Evolutionary conservation across 2,113 vertebrate genomes (phyloP), one percentile per base, ranked within the genome.

Genomic region (Onychorhynchus coronatus): DNA sequence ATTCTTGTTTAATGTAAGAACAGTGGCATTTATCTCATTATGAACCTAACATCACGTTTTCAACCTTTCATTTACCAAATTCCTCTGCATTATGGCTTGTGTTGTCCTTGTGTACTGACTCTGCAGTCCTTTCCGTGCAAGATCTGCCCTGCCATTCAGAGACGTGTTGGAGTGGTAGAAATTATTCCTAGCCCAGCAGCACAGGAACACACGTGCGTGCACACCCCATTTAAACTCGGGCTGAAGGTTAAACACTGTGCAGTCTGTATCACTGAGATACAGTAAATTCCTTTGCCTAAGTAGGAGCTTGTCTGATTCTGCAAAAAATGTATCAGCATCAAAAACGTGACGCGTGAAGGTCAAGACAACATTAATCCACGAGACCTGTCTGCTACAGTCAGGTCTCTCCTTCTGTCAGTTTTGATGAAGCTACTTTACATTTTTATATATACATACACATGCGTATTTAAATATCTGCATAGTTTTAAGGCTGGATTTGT

Each of bases 181-280:
- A 87, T 91, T 15, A 35, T 13, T 65, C 37, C 17, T 10, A 71
- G 35, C 42, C 66, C 47, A 76, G 93, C 47, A 92, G 67, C 2
- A 11, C 88, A 44, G 85, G 66, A 86, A 67, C 46, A 70, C 56
- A 19, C 0, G 0, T 81, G 72, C 10, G 2, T 37, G 13, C 30
- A 39, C 72, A 52, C 35, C 39, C 76, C 46, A 3, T 47, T 91
- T 58, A 61, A 59, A 77, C 35, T 25, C 2, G 6, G 86, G 55
- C 67, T 85, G 77, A 61, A 95, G 81, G 86, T 88, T 90, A 94
- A 95, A 77, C 1, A 5, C 87, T 63, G 2, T 2, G 22, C 63
- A 55, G 63, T 37, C 93, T 97, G 95, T 71, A 74, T 63, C 75
- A 30, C 53, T 52, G 78, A 94, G 78, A 95, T 94, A 95, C 37